phyloP scores from a whole-genome alignment of 2,113 vertebrate species.

The Sitta europaea region DNA sequence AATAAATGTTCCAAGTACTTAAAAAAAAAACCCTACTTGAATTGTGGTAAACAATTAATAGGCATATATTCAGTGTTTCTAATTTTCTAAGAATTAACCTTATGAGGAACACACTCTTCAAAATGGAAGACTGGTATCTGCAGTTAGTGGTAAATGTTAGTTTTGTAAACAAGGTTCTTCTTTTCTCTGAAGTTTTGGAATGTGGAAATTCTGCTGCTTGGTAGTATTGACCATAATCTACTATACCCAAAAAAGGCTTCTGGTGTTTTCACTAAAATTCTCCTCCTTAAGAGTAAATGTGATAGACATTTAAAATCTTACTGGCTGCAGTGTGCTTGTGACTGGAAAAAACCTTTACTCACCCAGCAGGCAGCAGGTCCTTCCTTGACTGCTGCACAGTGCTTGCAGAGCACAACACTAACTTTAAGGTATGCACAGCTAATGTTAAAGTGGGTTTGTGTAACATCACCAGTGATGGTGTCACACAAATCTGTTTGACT shows the following conservation, averaged over 20 bases:
- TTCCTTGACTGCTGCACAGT: neutral
- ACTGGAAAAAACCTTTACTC: neutral
- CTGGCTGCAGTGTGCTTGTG: neutral
- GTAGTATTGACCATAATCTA: neutral
- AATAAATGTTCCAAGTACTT: neutral
- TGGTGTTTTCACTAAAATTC: neutral
- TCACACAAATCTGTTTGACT: neutral
- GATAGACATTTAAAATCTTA: neutral
- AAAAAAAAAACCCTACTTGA: fast-evolving
- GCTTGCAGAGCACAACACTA: neutral
- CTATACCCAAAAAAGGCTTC: neutral
- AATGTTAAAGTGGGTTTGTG: neutral
- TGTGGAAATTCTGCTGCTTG: neutral
- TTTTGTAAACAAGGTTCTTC: neutral
- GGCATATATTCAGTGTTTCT: neutral
- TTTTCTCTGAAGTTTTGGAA: neutral
- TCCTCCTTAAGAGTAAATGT: neutral
- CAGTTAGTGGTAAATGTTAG: neutral
- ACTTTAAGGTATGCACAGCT: neutral
- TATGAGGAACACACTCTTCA: neutral
- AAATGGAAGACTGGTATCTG: neutral
- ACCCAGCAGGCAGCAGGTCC: neutral
- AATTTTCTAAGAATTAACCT: neutral
- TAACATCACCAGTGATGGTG: neutral
- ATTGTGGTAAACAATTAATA: neutral